Percentiles rank a stretch among this genome's conserved stretches.
Evolutionary conservation across 2,113 vertebrate genomes (phyloP).

Genomic region (Tautogolabrus adspersus): DNA sequence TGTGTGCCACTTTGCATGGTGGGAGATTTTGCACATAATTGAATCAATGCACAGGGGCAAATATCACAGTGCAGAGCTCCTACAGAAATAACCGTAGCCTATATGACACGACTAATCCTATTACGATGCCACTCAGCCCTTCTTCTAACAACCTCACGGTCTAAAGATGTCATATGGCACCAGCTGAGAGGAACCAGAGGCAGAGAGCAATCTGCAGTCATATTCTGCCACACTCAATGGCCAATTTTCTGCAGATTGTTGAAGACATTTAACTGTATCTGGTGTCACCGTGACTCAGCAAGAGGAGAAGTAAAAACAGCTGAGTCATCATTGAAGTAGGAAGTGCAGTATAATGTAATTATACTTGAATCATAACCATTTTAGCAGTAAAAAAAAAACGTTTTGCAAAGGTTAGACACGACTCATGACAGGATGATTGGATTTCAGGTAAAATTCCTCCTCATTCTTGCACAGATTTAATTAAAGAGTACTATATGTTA

Average conservation of each 20-base stretch:
- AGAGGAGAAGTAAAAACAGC: not conserved
- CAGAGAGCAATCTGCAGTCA: not conserved
- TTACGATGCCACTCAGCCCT: constrained; percentile 17
- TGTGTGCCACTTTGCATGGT: not conserved
- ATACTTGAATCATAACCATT: not conserved
- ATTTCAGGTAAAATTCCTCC: too few relatives aligned
- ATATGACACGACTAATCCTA: constrained; percentile 43
- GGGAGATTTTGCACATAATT: not conserved
- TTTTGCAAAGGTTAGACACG: too few relatives aligned
- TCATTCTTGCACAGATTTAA: too few relatives aligned
- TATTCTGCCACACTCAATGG: not conserved
- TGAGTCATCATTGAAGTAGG: not conserved
- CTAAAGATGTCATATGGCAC: constrained; percentile 18
- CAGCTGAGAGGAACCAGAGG: constrained; percentile 13
- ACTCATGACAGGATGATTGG: too few relatives aligned
- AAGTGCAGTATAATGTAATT: not conserved
- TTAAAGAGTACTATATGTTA: too few relatives aligned
- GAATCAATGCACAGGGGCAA: constrained; percentile 21
- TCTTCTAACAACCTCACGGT: constrained; percentile 16
- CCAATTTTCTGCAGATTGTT: constrained; percentile 4
- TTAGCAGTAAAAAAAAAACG: too few relatives aligned
- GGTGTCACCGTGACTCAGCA: constrained; percentile 28
- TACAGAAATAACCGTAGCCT: constrained; percentile 15
- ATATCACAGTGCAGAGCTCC: constrained; percentile 10
- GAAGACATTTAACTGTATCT: not conserved